These are phyloP conservation scores for Caerostris darwini DNA, from an alignment of 1,140 invertebrate genomes.

Conservation along the genomic window DNA sequence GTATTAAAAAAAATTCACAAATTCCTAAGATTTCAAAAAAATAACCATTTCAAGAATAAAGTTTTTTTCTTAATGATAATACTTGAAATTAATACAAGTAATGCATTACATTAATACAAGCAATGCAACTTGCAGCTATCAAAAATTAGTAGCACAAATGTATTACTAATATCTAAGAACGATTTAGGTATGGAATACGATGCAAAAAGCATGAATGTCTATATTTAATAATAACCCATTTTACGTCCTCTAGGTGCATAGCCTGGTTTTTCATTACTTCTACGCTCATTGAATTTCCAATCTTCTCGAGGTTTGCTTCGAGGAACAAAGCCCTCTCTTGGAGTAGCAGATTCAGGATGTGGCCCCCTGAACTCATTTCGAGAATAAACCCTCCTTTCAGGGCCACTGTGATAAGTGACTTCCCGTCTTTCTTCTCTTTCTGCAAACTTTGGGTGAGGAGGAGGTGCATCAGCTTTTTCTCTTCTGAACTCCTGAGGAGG, in stretches of 20 bases:
- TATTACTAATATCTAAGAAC: neutral
- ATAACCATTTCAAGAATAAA: neutral
- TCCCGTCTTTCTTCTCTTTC: constrained; percentile 57
- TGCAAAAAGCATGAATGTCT: neutral
- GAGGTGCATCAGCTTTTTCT: constrained; percentile 13
- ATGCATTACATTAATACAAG: neutral
- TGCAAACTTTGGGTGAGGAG: constrained; percentile 39
- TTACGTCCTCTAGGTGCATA: constrained; percentile 59
- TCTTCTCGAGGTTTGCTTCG: constrained; percentile 65
- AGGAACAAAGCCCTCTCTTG: constrained; percentile 16
- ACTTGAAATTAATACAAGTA: neutral
- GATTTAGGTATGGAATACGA: neutral
- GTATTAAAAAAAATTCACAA: too few species aligned
- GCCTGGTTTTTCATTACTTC: constrained; percentile 54
- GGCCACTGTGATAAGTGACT: constrained; percentile 64
- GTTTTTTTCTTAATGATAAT: neutral
- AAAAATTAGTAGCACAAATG: neutral
- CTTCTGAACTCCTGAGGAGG: constrained; percentile 41
- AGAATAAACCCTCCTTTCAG: constrained; percentile 65
- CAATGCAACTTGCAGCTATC: neutral
- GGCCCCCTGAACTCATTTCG: constrained; percentile 70
- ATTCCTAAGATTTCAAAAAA: neutral
- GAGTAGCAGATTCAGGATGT: constrained; percentile 51
- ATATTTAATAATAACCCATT: constrained; percentile 10
- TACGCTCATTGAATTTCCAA: constrained; percentile 70